Base-by-base conservation (phyloP, 2,888 invertebrate genomes). In the Oeneis ivallda region DNA sequence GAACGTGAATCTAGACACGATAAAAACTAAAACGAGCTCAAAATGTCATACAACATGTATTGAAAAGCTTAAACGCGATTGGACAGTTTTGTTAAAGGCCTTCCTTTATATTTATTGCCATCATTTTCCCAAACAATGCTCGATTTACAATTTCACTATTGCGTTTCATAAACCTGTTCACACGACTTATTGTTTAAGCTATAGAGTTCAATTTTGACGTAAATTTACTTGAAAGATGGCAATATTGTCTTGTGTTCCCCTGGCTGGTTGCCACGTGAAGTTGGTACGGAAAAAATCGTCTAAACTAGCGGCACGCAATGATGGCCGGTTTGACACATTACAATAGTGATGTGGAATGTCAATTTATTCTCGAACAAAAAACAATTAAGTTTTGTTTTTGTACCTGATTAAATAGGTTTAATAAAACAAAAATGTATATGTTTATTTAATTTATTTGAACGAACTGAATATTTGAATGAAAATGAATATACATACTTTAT, bases 61-160 rank as follows among this genome's bases (percentile, higher is more conserved):
- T 78, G 77, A 77, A 77, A 77, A 75, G 74, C 76, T 72, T 70
- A 71, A 77, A 75, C 75, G 75, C 80, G 77, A 82, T 82, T 79
- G 79, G 84, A 84, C 84, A 83, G 81, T 83, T 81, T 78, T 76
- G 76, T 74, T 75, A 79, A 83, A 86, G 83, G 79, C 82, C 79
- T 81, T 79, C 77, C 80, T 81, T 79, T 84, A 84, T 82, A 86
- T 86, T 87, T 87, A 89, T 86, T 86, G 80, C 84, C 83, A 80
- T 86, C 84, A 87, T 85, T 86, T 86, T 82, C 80, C 81, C 84
- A 85, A 85, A 87, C 85, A 86, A 86, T 84, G 78, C 82, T 75
- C 72, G 73, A 73, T 76, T 73, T 70, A 69, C 79, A 73, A 81
- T 79, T 73, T 73, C 76, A 77, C 69, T 65, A 70, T 62, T 65